Evolutionary conservation across 2,888 invertebrate species (phyloP), one percentile per base, ranked within the genome.

Genomic region (Caenorhabditis plicata): DNA sequence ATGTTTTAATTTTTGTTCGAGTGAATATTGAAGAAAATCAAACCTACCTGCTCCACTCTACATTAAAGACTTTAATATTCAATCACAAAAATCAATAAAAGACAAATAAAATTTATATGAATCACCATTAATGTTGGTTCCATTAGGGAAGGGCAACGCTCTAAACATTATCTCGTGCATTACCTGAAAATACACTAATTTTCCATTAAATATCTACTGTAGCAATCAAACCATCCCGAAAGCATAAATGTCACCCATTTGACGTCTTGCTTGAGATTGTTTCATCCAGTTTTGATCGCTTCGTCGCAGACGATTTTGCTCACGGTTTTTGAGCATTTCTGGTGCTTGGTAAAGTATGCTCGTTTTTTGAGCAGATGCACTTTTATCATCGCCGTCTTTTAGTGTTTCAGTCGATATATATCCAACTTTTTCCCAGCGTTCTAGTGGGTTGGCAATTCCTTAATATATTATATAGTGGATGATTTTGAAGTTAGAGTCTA

Each of bases 101-200:
- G n/a, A n/a, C n/a, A n/a, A n/a, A n/a, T n/a, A n/a, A n/a, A n/a
- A n/a, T 29, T 11, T 29, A n/a, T n/a, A n/a, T n/a, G n/a, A n/a
- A n/a, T n/a, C n/a, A 73, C 74, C 68, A 2, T 41, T 47, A 25
- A 75, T 48, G 46, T 77, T 76, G 0, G 69, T 70, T 23, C 60
- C 63, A 19, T 72, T 66, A 7, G 78, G 67, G 41, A 72, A 79
- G 1, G 79, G 79, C 19, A 79, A 51, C 7, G 70, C 52, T 7
- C 79, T 63, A 60, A 75, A 79, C 2, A 79, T 56, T 38, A 79
- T 79, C 53, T 79, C 79, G 47, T 71, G 66, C 64, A 70, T 62
- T 9, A 71, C n/a, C n/a, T n/a, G n/a, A n/a, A n/a, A n/a, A n/a
- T n/a, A n/a, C n/a, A n/a, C n/a, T n/a, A n/a, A n/a, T n/a, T n/a